Conservation (phyloP, 2,797 vertebrate species). For the Micromesistius poutassou region DNA sequence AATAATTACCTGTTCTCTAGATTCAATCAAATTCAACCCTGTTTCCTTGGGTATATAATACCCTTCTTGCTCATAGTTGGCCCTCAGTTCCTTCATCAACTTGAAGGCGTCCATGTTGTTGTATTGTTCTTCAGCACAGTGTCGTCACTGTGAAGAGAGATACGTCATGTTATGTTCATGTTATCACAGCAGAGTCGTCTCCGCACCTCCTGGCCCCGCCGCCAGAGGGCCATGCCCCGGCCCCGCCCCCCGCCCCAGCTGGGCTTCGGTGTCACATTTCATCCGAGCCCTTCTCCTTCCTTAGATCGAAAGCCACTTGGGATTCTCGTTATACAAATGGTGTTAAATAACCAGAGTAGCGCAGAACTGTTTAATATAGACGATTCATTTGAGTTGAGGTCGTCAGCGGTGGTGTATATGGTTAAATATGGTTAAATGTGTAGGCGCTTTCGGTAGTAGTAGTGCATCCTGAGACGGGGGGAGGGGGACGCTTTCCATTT, state of each 20-base stretch:
- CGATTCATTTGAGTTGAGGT: background rate
- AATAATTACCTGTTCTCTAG: constrained; percentile 78
- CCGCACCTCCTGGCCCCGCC: background rate
- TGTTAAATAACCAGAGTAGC: background rate
- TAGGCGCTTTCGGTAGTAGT: background rate
- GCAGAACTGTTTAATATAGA: background rate
- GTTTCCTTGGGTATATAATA: constrained; percentile 85
- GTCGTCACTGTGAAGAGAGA: constrained; percentile 27
- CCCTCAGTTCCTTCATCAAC: constrained; percentile 86
- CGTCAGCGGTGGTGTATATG: background rate
- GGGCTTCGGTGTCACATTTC: background rate
- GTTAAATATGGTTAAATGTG: background rate
- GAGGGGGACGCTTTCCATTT: background rate
- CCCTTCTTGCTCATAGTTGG: constrained; percentile 84
- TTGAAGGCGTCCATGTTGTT: constrained; percentile 77
- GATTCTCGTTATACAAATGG: background rate
- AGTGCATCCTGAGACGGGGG: background rate
- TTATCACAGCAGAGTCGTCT: background rate
- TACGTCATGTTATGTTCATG: background rate
- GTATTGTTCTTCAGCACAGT: constrained; percentile 36
- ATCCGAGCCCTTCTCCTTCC: background rate
- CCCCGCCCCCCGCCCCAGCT: background rate
- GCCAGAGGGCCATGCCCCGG: background rate
- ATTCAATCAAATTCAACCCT: constrained; percentile 86
- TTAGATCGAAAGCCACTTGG: background rate